Percentiles rank a stretch among this genome's conserved stretches.
phyloP scores from a whole-genome alignment of 2,888 invertebrate species.

The Melolontha melolontha region DNA sequence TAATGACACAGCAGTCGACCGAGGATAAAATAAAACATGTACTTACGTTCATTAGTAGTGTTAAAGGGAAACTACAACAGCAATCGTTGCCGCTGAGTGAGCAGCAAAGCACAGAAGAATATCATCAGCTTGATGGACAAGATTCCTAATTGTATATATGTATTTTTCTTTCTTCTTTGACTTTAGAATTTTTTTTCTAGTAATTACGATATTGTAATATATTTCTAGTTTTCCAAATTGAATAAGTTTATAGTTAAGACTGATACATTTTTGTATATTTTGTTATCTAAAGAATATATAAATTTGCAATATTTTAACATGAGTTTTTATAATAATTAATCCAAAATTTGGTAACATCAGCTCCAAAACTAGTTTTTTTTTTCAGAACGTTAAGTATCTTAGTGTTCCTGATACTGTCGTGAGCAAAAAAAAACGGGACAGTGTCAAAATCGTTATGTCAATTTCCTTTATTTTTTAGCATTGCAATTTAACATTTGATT shows the following conservation, averaged over 20 bases:
- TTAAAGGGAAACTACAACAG: slow-evolving; percentile 50
- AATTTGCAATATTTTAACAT: slow-evolving; percentile 16
- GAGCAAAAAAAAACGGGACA: too few species aligned
- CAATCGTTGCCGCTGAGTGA: not conserved
- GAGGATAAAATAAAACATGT: slow-evolving; percentile 63
- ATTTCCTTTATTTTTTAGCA: too few species aligned
- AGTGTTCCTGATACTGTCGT: too few species aligned
- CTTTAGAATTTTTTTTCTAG: slow-evolving; percentile 17
- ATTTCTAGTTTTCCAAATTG: slow-evolving; percentile 17
- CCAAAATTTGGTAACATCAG: too few species aligned
- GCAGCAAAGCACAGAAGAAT: slow-evolving; percentile 4
- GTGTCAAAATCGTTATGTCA: too few species aligned
- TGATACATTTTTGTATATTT: slow-evolving; percentile 45
- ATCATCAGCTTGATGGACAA: slow-evolving; percentile 12
- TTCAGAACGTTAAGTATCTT: too few species aligned
- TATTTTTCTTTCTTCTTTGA: slow-evolving; percentile 4
- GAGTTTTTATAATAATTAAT: slow-evolving; percentile 15
- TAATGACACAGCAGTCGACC: slow-evolving; percentile 58
- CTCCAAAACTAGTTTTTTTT: too few species aligned
- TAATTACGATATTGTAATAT: slow-evolving; percentile 19
- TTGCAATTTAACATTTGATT: too few species aligned
- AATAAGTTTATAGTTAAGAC: slow-evolving; percentile 41
- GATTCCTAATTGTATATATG: slow-evolving; percentile 32
- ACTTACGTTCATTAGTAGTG: slow-evolving; percentile 58
- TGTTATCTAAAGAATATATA: slow-evolving; percentile 41